Base-by-base conservation (phyloP, 2,888 invertebrate species). In the Malthinus flaveolus region DNA sequence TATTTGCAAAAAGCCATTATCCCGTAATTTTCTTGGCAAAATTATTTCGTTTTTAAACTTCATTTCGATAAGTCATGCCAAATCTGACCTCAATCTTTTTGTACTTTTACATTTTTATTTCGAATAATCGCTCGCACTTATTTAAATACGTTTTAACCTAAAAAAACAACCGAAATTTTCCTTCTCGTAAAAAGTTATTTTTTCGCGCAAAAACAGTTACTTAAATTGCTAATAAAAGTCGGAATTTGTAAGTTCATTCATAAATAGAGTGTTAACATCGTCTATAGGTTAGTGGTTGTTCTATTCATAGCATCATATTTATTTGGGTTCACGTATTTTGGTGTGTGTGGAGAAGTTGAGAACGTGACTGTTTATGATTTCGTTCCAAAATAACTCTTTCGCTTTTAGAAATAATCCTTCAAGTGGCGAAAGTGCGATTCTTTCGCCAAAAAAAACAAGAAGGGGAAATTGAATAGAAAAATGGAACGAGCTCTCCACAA, bases 231-330 rank as follows among this genome's bases (percentile, higher is more conserved):
- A 23, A 23, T 23, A 23, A 23, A 23, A 23, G 2, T 39, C 1
- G 8, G 39, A 39, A 39, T 39, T 39, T 39, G 11, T 47, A 52
- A 34, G 23, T 49, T 35, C 58, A 59, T 59, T 59, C 58, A 59
- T 59, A 59, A 59, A 59, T 59, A 54, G 49, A 49, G 36, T 10
- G 9, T 37, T 42, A 8, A 49, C 13, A 47, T 49, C 58, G 58
- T 54, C 58, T 49, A 53, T 59, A 54, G 58, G 58, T 59, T 49
- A 59, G 58, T 59, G 58, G 58, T 59, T 53, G 47, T 34, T 46
- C 57, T 57, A 57, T 52, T 57, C 51, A 47, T 51, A 52, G 57
- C 32, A 15, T 12, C 50, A 44, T 57, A 57, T 57, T 57, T 57
- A 57, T 57, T 57, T 57, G 57, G 57, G 57, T 57, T 52, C 44